phyloP scores from a whole-genome alignment of 2,113 vertebrate species.

The Ammodytes dubius region DNA sequence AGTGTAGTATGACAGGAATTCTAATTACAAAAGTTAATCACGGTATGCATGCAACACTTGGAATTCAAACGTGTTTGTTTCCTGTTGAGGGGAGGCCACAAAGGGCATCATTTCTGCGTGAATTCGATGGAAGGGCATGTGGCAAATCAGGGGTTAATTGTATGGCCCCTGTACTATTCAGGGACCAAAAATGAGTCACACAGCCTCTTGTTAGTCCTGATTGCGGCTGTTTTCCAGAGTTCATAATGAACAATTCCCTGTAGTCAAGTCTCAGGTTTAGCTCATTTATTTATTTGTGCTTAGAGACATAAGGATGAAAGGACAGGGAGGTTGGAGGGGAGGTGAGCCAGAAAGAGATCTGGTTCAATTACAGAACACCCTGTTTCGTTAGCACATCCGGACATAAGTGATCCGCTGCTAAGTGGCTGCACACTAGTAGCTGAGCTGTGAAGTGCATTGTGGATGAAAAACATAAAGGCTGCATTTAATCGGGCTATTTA shows the following conservation, averaged over 20 bases:
- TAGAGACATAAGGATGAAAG: slow-evolving; percentile 69
- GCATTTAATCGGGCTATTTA: slow-evolving; percentile 77
- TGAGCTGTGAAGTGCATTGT: slow-evolving; percentile 63
- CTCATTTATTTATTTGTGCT: slow-evolving; percentile 78
- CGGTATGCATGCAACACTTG: slow-evolving; percentile 34
- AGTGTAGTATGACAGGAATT: slow-evolving; percentile 62
- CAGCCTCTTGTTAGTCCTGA: slow-evolving; percentile 66
- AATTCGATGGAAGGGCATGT: slow-evolving; percentile 41
- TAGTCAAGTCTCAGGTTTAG: slow-evolving; percentile 78
- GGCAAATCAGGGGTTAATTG: slow-evolving; percentile 53
- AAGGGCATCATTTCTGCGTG: slow-evolving; percentile 21
- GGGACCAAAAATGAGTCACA: slow-evolving; percentile 65
- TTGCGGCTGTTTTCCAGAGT: slow-evolving; percentile 73
- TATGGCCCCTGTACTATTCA: slow-evolving; percentile 51
- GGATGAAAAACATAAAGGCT: slow-evolving; percentile 77
- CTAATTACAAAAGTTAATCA: slow-evolving; percentile 54
- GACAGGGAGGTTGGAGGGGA: slow-evolving; percentile 30
- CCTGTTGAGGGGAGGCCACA: slow-evolving; percentile 40
- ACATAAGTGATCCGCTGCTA: slow-evolving; percentile 41
- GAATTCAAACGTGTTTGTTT: slow-evolving; percentile 69
- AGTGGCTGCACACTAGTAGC: slow-evolving; percentile 65
- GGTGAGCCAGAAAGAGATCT: slow-evolving; percentile 53
- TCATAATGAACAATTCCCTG: slow-evolving; percentile 75
- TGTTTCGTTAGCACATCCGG: slow-evolving; percentile 75
- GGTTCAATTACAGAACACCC: slow-evolving; percentile 65